Percentiles rank a stretch among this genome's conserved stretches.
phyloP scores from a whole-genome alignment of 2,888 invertebrate genomes.

The Cremastobaeus sp. region DNA sequence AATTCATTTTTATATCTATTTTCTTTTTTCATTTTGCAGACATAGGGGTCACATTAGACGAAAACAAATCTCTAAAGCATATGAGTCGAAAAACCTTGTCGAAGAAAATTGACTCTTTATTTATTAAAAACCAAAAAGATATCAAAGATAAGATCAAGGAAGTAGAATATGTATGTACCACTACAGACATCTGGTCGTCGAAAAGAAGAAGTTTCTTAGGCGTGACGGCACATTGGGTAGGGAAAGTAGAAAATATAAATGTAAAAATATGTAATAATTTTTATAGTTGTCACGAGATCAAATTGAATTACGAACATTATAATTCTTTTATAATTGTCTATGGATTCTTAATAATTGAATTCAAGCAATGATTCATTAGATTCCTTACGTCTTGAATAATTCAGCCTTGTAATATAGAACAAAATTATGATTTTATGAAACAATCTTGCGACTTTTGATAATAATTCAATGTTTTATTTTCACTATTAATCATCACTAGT shows the following conservation, averaged over 20 bases:
- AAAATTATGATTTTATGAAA: no score
- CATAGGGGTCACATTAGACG: conserved; percentile 5
- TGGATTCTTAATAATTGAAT: no score
- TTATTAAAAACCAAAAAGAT: not conserved
- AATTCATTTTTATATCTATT: not conserved
- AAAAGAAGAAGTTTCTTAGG: conserved; percentile 3
- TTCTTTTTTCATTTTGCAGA: conserved; percentile 1
- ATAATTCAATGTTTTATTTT: no score
- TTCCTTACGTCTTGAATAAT: no score
- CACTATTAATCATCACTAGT: no score
- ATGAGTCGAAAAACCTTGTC: conserved; percentile 1
- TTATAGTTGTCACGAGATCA: no score
- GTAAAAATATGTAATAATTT: no score
- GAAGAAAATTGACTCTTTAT: not conserved
- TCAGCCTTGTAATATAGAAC: no score
- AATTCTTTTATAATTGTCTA: no score
- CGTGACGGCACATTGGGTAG: conserved; percentile 20
- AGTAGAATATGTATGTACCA: conserved; percentile 11
- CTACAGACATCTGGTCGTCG: conserved; percentile 13
- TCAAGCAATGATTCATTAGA: no score
- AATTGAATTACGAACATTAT: no score
- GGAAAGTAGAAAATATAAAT: not conserved
- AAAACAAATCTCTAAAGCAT: conserved; percentile 1
- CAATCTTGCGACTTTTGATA: no score
- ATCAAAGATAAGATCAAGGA: conserved; percentile 1